phyloP scores from a whole-genome alignment of 2,888 invertebrate species.

The Acleris sparsana region DNA sequence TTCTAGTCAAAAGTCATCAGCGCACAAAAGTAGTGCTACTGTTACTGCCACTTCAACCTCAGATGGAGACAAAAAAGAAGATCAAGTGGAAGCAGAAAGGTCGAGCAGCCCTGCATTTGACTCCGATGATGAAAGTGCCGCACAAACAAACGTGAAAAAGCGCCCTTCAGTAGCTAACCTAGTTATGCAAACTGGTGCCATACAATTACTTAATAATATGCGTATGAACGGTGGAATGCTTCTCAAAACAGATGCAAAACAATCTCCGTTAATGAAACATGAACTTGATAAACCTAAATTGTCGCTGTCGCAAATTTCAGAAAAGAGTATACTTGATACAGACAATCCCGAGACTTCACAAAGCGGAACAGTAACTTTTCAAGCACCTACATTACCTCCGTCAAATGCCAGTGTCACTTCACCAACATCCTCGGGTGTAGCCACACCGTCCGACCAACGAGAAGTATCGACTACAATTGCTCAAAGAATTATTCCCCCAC shows the following conservation, averaged over 20 bases:
- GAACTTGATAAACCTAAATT: constrained; percentile 69
- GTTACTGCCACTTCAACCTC: constrained; percentile 84
- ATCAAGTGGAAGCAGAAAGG: constrained; percentile 86
- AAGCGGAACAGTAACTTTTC: constrained; percentile 52
- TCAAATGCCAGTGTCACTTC: constrained; percentile 67
- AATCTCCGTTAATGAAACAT: constrained; percentile 62
- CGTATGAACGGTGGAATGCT: constrained; percentile 82
- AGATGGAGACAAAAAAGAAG: constrained; percentile 76
- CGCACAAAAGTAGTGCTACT: constrained; percentile 83
- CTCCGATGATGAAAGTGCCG: constrained; percentile 94
- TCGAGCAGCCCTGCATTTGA: constrained; percentile 97
- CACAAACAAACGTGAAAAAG: constrained; percentile 83
- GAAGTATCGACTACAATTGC: constrained; percentile 80
- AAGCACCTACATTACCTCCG: constrained; percentile 59
- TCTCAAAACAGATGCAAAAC: constrained; percentile 69
- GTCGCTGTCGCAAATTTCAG: constrained; percentile 85
- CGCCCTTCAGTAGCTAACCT: constrained; percentile 87
- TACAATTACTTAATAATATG: constrained; percentile 81
- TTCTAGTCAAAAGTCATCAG: constrained; percentile 85
- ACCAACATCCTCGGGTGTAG: constrained; percentile 70
- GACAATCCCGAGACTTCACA: constrained; percentile 78
- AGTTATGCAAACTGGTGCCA: constrained; percentile 86
- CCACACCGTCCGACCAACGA: constrained; percentile 72
- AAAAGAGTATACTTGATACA: constrained; percentile 85
- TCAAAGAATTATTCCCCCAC: constrained; percentile 89